These are phyloP conservation scores for Eupeodes latifasciatus DNA, from an alignment of 2,888 invertebrate genomes.

Conservation along the genomic window DNA sequence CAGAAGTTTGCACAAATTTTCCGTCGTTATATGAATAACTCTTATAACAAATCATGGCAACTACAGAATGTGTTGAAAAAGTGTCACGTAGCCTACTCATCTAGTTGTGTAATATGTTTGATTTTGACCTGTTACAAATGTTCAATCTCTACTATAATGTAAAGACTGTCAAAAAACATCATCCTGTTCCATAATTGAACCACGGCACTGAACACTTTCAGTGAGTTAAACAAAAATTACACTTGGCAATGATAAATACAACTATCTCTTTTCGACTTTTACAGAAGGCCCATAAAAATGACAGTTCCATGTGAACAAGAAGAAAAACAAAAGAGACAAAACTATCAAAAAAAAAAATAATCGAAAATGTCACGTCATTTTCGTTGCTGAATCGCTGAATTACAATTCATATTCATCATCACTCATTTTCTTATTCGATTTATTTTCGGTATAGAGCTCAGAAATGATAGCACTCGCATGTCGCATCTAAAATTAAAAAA, in stretches of 20 bases:
- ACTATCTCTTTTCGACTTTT: constrained; percentile 38
- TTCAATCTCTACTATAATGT: too few relatives aligned
- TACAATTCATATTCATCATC: background rate
- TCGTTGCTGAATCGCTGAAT: constrained; percentile 19
- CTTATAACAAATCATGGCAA: too few relatives aligned
- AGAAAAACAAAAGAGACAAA: constrained; percentile 28
- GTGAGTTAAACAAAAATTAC: constrained; percentile 4
- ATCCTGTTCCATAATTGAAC: background rate
- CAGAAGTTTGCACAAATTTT: too few relatives aligned
- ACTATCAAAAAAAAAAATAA: background rate
- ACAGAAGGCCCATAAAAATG: background rate
- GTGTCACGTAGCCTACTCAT: too few relatives aligned
- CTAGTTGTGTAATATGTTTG: too few relatives aligned
- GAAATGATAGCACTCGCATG: constrained; percentile 38
- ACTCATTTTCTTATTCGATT: constrained; percentile 43
- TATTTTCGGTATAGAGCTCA: constrained; percentile 25
- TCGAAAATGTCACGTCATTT: constrained; percentile 51
- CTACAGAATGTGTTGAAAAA: too few relatives aligned
- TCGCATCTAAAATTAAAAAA: constrained; percentile 26
- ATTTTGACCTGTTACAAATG: too few relatives aligned
- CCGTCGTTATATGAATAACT: too few relatives aligned
- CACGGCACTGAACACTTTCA: constrained; percentile 51
- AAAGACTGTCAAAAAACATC: too few relatives aligned
- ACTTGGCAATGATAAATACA: constrained; percentile 6
- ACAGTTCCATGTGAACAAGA: constrained; percentile 17